A percentile compares a stretch with the other conserved stretches of the same genome.
phyloP scores from a whole-genome alignment of 2,113 vertebrate genomes.

The Spermophilus dauricus region DNA sequence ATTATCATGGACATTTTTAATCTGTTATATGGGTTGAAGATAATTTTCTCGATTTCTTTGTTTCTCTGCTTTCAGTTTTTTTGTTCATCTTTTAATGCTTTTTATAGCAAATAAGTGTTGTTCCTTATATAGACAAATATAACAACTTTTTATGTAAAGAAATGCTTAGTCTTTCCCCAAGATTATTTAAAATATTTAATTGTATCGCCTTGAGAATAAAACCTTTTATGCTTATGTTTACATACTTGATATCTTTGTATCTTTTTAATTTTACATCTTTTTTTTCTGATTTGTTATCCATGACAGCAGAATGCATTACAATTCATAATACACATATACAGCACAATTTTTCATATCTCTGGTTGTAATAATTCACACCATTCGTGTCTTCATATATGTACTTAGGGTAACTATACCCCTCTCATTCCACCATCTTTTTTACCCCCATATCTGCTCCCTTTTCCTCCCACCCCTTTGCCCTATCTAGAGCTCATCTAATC shows the following conservation, averaged over 20 bases:
- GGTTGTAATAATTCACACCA: too few species aligned
- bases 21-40: neutral
- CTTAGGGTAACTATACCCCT: too few species aligned
- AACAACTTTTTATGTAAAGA: constrained; percentile 6
- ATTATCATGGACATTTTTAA: neutral
- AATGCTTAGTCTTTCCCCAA: neutral
- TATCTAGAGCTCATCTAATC: too few species aligned
- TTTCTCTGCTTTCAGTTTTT: neutral
- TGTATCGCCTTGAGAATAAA: constrained; percentile 2
- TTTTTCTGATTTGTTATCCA: too few species aligned
- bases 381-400: too few species aligned
- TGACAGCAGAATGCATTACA: too few species aligned
- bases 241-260: neutral
- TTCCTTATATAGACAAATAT: neutral
- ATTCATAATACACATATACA: too few species aligned
- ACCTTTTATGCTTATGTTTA: neutral
- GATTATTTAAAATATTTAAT: constrained; percentile 12
- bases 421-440: too few species aligned
- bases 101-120: neutral
- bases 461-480: too few species aligned
- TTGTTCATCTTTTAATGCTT: neutral
- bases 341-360: too few species aligned
- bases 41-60: neutral
- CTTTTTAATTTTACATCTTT: neutral
- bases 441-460: too few species aligned